phyloP scores from a whole-genome alignment of 2,797 vertebrate genomes.

The Caiman crocodilus region DNA sequence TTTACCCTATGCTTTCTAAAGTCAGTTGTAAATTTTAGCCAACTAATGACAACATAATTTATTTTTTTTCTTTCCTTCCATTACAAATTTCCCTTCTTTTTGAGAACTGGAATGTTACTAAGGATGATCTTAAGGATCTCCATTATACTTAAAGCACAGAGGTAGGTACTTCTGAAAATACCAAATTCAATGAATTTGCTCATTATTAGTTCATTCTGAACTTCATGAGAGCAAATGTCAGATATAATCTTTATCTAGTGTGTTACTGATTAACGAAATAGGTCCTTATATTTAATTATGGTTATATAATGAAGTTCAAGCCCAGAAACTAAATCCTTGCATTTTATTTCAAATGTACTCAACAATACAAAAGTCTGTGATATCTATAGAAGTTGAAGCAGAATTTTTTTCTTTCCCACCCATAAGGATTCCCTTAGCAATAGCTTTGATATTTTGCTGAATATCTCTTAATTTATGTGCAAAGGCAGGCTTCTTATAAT shows the following conservation, averaged over 20 bases:
- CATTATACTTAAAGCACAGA: slow-evolving; percentile 14
- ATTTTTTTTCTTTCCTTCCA: slow-evolving; percentile 48
- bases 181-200: neutral
- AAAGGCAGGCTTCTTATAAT: slow-evolving; percentile 15
- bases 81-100: slow-evolving; percentile 49
- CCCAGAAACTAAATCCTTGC: slow-evolving; percentile 54
- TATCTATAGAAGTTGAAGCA: slow-evolving; percentile 31
- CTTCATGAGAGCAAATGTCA: slow-evolving; percentile 50
- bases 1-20: slow-evolving; percentile 59
- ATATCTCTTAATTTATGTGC: neutral
- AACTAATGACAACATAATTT: slow-evolving; percentile 30
- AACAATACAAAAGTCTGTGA: slow-evolving; percentile 59
- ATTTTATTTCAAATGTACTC: slow-evolving; percentile 68
- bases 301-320: slow-evolving; percentile 61
- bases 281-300: slow-evolving; percentile 70
- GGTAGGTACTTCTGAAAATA: slow-evolving; percentile 64
- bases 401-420: slow-evolving; percentile 7
- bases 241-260: slow-evolving; percentile 65
- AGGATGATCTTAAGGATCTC: slow-evolving; percentile 33
- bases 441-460: slow-evolving; percentile 14
- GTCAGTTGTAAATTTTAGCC: slow-evolving; percentile 51
- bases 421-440: neutral
- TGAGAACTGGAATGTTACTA: slow-evolving; percentile 15
- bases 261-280: slow-evolving; percentile 74
- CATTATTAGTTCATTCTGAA: slow-evolving; percentile 46